A percentile compares a stretch with the other conserved stretches of the same genome.
phyloP scores from a whole-genome alignment of 2,113 vertebrate species.

The Gobiocypris rarus region DNA sequence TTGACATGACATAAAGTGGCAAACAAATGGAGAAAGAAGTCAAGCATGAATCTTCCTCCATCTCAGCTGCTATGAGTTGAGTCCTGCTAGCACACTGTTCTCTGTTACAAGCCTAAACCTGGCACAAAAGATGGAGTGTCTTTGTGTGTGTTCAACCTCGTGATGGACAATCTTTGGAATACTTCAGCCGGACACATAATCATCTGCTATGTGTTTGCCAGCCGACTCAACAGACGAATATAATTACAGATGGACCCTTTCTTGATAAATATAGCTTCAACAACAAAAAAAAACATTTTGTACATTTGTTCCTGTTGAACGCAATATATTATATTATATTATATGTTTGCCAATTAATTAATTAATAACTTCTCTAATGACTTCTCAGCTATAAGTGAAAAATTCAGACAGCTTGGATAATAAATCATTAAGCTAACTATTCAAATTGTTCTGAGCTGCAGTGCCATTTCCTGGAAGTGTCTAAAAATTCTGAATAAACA shows the following conservation, averaged over 20 bases:
- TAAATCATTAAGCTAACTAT: constrained; percentile 55
- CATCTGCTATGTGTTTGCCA: constrained; percentile 13
- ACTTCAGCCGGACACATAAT: constrained; percentile 17
- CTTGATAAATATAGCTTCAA: background rate
- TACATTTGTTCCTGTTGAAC: background rate
- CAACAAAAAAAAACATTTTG: background rate
- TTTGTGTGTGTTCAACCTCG: constrained; percentile 11
- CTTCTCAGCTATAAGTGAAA: background rate
- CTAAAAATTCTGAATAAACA: constrained; percentile 38
- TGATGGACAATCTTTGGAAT: constrained; percentile 17
- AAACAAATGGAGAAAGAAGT: background rate
- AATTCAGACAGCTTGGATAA: constrained; percentile 41
- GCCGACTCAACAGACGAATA: background rate
- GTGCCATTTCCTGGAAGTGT: constrained; percentile 33
- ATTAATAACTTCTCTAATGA: background rate
- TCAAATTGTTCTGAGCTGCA: constrained; percentile 52
- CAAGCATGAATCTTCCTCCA: constrained; percentile 31
- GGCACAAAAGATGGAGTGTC: constrained; percentile 37
- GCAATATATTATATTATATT: background rate
- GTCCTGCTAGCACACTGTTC: background rate
- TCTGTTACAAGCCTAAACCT: constrained; percentile 13
- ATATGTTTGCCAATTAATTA: background rate
- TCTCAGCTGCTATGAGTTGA: constrained; percentile 31
- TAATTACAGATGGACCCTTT: background rate
- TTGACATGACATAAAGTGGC: constrained; percentile 28